These are phyloP conservation scores for Ochropleura leucogaster DNA, from an alignment of 2,888 invertebrate genomes.

Conservation along the genomic window DNA sequence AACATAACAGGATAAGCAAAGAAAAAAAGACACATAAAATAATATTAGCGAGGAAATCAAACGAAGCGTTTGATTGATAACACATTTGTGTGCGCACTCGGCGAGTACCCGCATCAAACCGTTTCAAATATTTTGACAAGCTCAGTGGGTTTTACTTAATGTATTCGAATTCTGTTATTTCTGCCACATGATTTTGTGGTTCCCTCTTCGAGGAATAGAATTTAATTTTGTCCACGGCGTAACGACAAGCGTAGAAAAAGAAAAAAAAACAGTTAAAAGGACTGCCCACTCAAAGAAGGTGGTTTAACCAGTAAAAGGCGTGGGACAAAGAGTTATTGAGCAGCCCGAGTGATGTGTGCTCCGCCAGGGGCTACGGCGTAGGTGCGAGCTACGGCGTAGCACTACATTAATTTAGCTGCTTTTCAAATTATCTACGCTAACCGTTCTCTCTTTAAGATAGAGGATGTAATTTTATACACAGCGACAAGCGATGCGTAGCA, in stretches of 20 bases:
- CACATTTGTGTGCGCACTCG: not conserved
- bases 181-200: not conserved
- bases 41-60: not conserved
- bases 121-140: slow-evolving; percentile 23
- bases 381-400: slow-evolving; percentile 17
- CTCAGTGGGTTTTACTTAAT: not conserved
- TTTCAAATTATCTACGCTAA: too few relatives aligned
- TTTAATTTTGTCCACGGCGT: not conserved
- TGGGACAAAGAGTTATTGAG: not conserved
- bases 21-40: not conserved
- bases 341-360: not conserved
- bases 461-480: too few relatives aligned
- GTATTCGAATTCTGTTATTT: slow-evolving; percentile 12
- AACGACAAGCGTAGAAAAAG: not conserved
- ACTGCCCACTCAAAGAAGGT: not conserved
- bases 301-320: not conserved
- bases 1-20: not conserved
- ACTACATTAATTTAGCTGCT: not conserved
- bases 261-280: not conserved
- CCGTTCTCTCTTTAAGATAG: too few relatives aligned
- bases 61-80: slow-evolving; percentile 35
- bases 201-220: not conserved
- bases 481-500: too few relatives aligned
- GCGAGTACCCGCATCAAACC: not conserved
- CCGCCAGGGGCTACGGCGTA: slow-evolving; percentile 2